phyloP scores from a whole-genome alignment of 2,888 invertebrate genomes.

The Biston stratarius region DNA sequence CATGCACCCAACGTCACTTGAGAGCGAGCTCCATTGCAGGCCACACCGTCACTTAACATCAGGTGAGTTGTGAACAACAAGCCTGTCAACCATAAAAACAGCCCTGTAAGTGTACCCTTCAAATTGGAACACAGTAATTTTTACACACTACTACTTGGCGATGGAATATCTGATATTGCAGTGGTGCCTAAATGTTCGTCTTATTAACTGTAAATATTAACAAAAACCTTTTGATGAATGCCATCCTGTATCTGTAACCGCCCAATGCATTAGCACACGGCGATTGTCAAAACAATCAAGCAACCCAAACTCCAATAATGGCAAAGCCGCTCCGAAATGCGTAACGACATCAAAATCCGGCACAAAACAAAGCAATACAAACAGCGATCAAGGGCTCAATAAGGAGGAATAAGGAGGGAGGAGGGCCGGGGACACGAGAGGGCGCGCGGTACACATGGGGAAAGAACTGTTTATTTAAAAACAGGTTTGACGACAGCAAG shows the following conservation, averaged over 20 bases:
- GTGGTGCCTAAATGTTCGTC: too few species aligned
- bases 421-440: slow-evolving; percentile 1
- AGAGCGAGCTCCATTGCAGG: too few species aligned
- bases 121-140: too few species aligned
- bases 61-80: too few species aligned
- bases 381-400: slow-evolving; percentile 35
- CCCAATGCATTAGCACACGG: slow-evolving; percentile 20
- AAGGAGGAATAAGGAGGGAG: slow-evolving; percentile 19
- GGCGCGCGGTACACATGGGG: slow-evolving; percentile 5
- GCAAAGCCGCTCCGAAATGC: slow-evolving; percentile 43
- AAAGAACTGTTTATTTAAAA: slow-evolving; percentile 14
- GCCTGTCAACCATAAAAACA: too few species aligned
- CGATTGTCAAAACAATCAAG: slow-evolving; percentile 35
- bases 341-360: slow-evolving; percentile 48
- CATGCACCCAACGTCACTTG: too few species aligned
- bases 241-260: neutral
- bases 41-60: too few species aligned
- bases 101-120: too few species aligned
- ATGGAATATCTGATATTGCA: too few species aligned
- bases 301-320: slow-evolving; percentile 46
- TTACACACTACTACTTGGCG: too few species aligned
- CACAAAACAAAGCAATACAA: slow-evolving; percentile 51
- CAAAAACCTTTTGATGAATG: neutral
- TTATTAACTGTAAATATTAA: neutral
- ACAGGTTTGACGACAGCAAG: neutral